phyloP scores from a whole-genome alignment of 2,797 vertebrate genomes.

The Benthosema pterotum region DNA sequence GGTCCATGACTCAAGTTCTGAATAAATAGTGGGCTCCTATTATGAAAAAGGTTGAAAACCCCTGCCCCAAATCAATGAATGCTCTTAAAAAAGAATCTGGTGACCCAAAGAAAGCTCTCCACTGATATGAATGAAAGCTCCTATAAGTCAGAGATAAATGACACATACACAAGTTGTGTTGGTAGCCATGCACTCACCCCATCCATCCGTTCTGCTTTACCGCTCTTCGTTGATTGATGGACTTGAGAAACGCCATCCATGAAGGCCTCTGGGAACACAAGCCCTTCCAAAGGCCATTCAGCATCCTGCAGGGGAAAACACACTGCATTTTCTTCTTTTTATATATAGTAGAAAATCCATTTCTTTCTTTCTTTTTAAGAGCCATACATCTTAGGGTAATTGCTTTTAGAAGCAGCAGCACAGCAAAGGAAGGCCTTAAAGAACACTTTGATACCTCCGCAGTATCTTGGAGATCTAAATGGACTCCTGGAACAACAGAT shows the following conservation, averaged over 20 bases:
- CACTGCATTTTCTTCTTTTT: constrained; percentile 7
- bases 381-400: constrained; percentile 15
- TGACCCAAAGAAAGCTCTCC: neutral
- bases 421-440: constrained; percentile 35
- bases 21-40: too few relatives aligned
- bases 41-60: too few relatives aligned
- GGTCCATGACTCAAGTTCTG: too few relatives aligned
- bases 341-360: too few relatives aligned
- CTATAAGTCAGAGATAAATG: constrained; percentile 25
- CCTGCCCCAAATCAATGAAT: too few relatives aligned
- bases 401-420: constrained; percentile 19
- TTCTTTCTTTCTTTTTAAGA: constrained; percentile 30
- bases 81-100: too few relatives aligned
- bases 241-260: constrained; percentile 1
- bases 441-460: constrained; percentile 29
- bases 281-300: constrained; percentile 8
- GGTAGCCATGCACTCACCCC: neutral
- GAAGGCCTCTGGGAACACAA: constrained; percentile 7
- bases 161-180: constrained; percentile 2
- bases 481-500: constrained; percentile 24
- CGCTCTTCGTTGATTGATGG: constrained; percentile 27
- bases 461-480: constrained; percentile 49
- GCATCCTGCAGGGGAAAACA: constrained; percentile 13
- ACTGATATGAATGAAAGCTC: constrained; percentile 22
- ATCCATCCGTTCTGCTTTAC: neutral